A percentile compares a stretch with the other conserved stretches of the same genome.
phyloP scores from a whole-genome alignment of 2,888 invertebrate species.

The Neuroscelio doddi region DNA sequence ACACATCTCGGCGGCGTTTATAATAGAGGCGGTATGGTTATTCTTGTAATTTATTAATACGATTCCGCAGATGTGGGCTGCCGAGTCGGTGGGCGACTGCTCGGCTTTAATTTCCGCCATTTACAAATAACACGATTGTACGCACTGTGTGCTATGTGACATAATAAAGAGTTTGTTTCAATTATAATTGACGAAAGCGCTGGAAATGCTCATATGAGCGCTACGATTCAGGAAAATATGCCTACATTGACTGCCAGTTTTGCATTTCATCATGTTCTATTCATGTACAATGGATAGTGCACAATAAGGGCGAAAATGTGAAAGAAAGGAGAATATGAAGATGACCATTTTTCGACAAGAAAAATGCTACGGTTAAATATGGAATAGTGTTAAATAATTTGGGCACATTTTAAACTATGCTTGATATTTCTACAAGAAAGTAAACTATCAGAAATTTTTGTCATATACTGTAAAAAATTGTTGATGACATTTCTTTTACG shows the following conservation, averaged over 20 bases:
- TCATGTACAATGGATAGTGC: not conserved
- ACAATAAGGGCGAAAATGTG: slow-evolving; percentile 37
- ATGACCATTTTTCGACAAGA: no score
- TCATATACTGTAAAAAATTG: no score
- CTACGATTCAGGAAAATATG: not conserved
- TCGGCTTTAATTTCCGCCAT: slow-evolving; percentile 52
- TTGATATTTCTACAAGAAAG: no score
- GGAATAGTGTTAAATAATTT: no score
- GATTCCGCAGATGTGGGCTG: slow-evolving; percentile 51
- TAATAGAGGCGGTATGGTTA: slow-evolving; percentile 40
- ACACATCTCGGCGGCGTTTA: slow-evolving; percentile 40
- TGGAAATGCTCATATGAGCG: not conserved
- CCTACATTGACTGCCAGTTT: not conserved
- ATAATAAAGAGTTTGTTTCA: slow-evolving; percentile 20
- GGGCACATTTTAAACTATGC: no score
- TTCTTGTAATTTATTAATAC: slow-evolving; percentile 58
- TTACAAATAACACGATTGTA: slow-evolving; percentile 38
- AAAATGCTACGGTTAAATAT: no score
- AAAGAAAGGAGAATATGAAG: slow-evolving; percentile 4
- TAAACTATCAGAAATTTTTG: no score
- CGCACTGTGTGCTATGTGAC: slow-evolving; percentile 39
- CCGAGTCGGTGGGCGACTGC: slow-evolving; percentile 42
- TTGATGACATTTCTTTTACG: no score
- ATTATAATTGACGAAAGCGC: not conserved
- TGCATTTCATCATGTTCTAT: slow-evolving; percentile 1